phyloP scores from a whole-genome alignment of 2,113 vertebrate genomes.

The Zosterops pallidus region DNA sequence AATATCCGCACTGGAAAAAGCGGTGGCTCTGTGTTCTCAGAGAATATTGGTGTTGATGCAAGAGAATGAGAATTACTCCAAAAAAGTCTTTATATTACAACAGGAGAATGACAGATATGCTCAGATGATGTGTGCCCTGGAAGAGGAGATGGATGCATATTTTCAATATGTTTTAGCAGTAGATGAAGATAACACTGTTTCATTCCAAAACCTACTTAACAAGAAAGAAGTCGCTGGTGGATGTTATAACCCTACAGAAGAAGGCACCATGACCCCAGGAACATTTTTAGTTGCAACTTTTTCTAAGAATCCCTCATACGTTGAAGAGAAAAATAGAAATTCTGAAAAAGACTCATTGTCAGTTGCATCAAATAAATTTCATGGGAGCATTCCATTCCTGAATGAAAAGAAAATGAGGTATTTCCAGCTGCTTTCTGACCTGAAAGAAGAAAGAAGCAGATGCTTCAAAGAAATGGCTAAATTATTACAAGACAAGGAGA shows the following conservation, averaged over 20 bases:
- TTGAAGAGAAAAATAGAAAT: background rate
- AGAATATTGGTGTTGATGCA: conserved; percentile 62
- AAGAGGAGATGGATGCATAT: background rate
- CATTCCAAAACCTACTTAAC: background rate
- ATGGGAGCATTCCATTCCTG: fast-evolving
- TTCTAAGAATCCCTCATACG: background rate
- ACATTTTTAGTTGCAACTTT: background rate
- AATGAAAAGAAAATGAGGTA: background rate
- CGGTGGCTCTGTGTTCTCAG: conserved; percentile 63
- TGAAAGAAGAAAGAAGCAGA: conserved; percentile 72
- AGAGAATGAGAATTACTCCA: background rate
- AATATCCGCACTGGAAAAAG: conserved; percentile 59
- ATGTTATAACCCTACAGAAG: background rate
- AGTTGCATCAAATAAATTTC: background rate
- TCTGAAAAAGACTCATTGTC: background rate
- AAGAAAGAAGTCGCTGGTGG: background rate
- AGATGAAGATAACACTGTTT: background rate
- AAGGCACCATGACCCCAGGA: background rate
- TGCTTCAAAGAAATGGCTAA: conserved; percentile 62
- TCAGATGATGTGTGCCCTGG: background rate
- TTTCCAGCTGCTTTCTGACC: conserved; percentile 42
- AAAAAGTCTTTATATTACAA: background rate
- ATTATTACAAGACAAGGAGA: conserved; percentile 53
- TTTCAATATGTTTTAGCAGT: background rate
- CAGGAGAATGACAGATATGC: background rate